Percentiles rank a stretch among this genome's conserved stretches.
Evolutionary conservation across 2,113 vertebrate genomes (phyloP).

Genomic region (Miniopterus natalensis): DNA sequence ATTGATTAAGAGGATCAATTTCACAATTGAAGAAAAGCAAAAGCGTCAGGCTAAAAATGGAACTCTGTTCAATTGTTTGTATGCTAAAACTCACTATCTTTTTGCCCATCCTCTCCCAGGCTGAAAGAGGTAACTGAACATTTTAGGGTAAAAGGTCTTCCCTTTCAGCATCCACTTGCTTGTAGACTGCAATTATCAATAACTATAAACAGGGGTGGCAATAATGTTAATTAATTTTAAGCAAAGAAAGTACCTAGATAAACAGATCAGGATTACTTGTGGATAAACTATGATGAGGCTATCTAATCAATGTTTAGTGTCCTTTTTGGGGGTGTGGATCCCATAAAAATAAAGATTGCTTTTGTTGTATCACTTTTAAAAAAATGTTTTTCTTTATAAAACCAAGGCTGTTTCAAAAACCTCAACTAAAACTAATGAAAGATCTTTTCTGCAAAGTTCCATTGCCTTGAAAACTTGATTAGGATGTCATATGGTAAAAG

Average conservation of each 20-base stretch:
- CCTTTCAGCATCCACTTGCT: background rate
- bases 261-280: slow-evolving; percentile 5
- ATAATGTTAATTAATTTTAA: slow-evolving; percentile 61
- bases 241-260: slow-evolving; percentile 6
- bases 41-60: slow-evolving; percentile 43
- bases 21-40: slow-evolving; percentile 63
- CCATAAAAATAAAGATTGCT: slow-evolving; percentile 20
- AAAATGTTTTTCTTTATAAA: background rate
- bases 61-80: slow-evolving; percentile 60
- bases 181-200: background rate
- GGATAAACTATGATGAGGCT: background rate
- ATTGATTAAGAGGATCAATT: slow-evolving; percentile 72
- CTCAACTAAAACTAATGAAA: background rate
- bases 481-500: background rate
- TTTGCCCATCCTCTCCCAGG: slow-evolving; percentile 12
- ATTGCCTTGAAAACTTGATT: background rate
- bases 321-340: background rate
- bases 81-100: slow-evolving; percentile 49
- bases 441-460: background rate
- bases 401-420: background rate
- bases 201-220: background rate
- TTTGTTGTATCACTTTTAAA: background rate
- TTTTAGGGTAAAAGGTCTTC: slow-evolving; percentile 24
- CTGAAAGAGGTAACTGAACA: slow-evolving; percentile 59
- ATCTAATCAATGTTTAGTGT: background rate